A percentile compares a stretch with the other conserved stretches of the same genome.
Conservation (phyloP, 2,888 invertebrate genomes). For the Dasysyrphus albostriatus region DNA sequence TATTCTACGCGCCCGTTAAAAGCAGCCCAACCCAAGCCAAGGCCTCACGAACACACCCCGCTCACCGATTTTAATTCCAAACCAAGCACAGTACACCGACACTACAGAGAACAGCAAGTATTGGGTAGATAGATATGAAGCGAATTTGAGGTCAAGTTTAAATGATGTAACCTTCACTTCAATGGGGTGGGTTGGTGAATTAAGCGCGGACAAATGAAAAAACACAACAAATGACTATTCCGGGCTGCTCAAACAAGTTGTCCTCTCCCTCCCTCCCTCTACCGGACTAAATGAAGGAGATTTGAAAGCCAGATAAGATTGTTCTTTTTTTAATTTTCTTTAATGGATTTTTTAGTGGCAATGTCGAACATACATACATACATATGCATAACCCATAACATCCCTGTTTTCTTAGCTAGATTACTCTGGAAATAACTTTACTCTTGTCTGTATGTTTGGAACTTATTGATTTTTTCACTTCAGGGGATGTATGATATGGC, state of each 20-base stretch:
- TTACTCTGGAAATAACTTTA: constrained; percentile 24
- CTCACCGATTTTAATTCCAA: neutral
- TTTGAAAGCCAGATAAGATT: constrained; percentile 26
- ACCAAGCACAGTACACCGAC: constrained; percentile 6
- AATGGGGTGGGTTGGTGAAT: constrained; percentile 21
- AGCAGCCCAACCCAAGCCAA: constrained; percentile 40
- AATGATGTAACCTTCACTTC: constrained; percentile 58
- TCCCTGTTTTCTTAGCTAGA: constrained; percentile 24
- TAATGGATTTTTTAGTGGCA: constrained; percentile 12
- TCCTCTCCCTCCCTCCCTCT: neutral
- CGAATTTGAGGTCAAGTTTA: constrained; percentile 74
- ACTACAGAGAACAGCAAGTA: constrained; percentile 21
- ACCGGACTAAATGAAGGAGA: neutral
- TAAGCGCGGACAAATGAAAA: constrained; percentile 4
- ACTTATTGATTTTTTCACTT: constrained; percentile 29
- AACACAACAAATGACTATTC: constrained; percentile 13
- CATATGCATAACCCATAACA: constrained; percentile 7
- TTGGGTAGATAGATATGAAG: constrained; percentile 30
- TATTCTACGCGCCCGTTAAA: constrained; percentile 36
- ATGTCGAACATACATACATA: neutral
- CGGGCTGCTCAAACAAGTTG: constrained; percentile 38
- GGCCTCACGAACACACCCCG: constrained; percentile 25
- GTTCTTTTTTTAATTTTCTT: constrained; percentile 22
- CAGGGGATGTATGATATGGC: neutral
- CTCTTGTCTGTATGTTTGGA: constrained; percentile 21